phyloP scores from a whole-genome alignment of 2,113 vertebrate species.

The Labrus mixtus region DNA sequence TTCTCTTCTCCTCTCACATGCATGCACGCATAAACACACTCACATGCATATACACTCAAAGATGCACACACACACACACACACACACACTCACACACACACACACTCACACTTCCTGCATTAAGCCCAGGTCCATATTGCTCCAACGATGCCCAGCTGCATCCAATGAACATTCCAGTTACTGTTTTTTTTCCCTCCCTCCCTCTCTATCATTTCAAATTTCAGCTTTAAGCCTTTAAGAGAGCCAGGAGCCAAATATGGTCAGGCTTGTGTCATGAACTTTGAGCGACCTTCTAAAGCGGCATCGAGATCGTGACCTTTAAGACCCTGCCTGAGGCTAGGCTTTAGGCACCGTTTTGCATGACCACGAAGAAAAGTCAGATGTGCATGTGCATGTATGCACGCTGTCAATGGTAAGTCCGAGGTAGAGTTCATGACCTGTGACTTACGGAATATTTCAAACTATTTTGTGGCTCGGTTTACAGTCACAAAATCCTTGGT shows the following conservation, averaged over 20 bases:
- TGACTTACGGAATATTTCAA: conserved; percentile 27
- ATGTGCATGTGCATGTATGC: conserved; percentile 5
- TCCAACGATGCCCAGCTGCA: conserved; percentile 82
- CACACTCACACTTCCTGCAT: conserved; percentile 77
- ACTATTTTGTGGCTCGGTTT: conserved; percentile 38
- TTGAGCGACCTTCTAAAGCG: conserved; percentile 70
- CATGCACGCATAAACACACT: conserved; percentile 40
- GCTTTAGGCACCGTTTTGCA: conserved; percentile 62
- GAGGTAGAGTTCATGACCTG: conserved; percentile 35
- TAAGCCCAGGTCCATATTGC: conserved; percentile 74
- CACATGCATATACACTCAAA: conserved; percentile 38
- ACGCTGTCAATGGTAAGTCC: neutral
- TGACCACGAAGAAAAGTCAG: conserved; percentile 28
- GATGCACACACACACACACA: conserved; percentile 18
- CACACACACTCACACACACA: conserved; percentile 51
- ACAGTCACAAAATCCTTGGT: conserved; percentile 24
- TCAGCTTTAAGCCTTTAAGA: conserved; percentile 79
- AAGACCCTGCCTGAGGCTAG: conserved; percentile 66
- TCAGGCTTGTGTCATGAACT: conserved; percentile 77
- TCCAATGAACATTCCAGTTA: conserved; percentile 82
- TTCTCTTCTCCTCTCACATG: conserved; percentile 54
- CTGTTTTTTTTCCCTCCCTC: conserved; percentile 44
- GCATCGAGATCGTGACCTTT: conserved; percentile 76
- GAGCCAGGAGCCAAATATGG: conserved; percentile 77
- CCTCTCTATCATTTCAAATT: conserved; percentile 79